A percentile compares a stretch with the other conserved stretches of the same genome.
These are phyloP conservation scores for Chrysopilus asiliformis DNA, from an alignment of 2,888 invertebrate species.

Conservation along the genomic window DNA sequence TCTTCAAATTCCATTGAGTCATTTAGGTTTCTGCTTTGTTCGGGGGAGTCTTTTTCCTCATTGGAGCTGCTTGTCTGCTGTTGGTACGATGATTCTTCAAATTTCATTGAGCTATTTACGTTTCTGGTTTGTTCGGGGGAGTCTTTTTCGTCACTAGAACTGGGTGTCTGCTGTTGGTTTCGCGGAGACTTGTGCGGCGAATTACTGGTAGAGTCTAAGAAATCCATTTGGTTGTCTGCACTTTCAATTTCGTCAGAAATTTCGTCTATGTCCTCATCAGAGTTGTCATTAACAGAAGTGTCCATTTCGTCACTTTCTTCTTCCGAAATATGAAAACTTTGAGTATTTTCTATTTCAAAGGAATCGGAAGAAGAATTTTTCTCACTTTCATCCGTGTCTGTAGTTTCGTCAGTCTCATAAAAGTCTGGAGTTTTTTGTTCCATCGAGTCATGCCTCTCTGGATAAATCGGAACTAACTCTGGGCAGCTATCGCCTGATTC, in stretches of 20 bases:
- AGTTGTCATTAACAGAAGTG: not conserved
- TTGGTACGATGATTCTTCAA: too few species aligned
- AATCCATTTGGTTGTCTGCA: not conserved
- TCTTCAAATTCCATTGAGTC: not conserved
- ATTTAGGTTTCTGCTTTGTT: not conserved
- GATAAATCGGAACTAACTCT: constrained; percentile 11
- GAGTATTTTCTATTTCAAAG: too few species aligned
- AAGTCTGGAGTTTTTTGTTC: too few species aligned
- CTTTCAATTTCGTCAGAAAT: not conserved
- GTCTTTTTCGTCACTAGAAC: not conserved
- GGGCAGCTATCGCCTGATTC: constrained; percentile 16
- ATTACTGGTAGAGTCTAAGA: not conserved
- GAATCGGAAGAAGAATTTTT: not conserved
- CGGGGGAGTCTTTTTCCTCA: not conserved
- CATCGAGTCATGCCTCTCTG: not conserved
- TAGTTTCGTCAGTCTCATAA: not conserved
- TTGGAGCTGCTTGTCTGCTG: not conserved
- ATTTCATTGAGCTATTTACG: not conserved
- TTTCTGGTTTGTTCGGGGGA: not conserved
- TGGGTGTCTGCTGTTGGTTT: too few species aligned
- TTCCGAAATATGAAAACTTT: too few species aligned
- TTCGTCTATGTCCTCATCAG: not conserved
- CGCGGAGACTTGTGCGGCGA: too few species aligned
- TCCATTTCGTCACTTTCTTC: not conserved
- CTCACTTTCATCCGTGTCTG: not conserved